A percentile compares a stretch with the other conserved stretches of the same genome.
Conservation (phyloP, 1,140 invertebrate genomes). For the Rhysida immarginata region DNA sequence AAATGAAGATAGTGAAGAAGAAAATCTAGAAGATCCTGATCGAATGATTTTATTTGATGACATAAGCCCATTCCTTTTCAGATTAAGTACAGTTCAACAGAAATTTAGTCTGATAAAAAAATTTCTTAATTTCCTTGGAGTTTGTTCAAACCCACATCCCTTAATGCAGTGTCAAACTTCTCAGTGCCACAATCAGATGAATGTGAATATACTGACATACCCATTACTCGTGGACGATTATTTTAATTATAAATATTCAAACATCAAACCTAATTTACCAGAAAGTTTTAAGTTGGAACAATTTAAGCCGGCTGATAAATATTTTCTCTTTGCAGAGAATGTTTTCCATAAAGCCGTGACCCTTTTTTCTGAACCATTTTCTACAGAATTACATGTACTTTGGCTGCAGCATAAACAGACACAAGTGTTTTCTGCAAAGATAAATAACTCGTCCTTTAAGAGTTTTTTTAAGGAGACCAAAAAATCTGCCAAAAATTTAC, state of each 20-base stretch:
- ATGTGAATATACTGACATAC: too few species aligned
- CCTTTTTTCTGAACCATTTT: slow-evolving; percentile 16
- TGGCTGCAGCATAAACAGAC: slow-evolving; percentile 21
- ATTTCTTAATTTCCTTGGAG: slow-evolving; percentile 29
- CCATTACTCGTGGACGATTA: too few species aligned
- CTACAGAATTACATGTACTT: slow-evolving; percentile 18
- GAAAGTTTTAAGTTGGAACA: too few species aligned
- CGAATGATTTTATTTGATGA: slow-evolving; percentile 33
- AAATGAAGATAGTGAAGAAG: slow-evolving; percentile 25
- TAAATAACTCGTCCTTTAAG: too few species aligned
- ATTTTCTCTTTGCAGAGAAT: background rate
- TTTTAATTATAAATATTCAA: too few species aligned
- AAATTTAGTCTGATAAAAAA: slow-evolving; percentile 23
- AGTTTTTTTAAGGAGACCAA: slow-evolving; percentile 24
- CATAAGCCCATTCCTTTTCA: slow-evolving; percentile 26
- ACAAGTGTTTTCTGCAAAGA: too few species aligned
- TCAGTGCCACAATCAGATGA: too few species aligned
- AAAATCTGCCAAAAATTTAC: slow-evolving; percentile 27
- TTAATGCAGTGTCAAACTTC: too few species aligned
- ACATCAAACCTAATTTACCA: too few species aligned
- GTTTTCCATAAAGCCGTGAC: background rate
- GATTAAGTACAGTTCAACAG: slow-evolving; percentile 19
- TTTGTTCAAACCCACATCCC: too few species aligned
- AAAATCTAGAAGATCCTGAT: slow-evolving; percentile 33
- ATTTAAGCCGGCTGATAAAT: too few species aligned